Percentiles rank a stretch among this genome's conserved stretches.
Conservation (phyloP, 2,888 invertebrate species). For the Prosopocoilus inquinatus region DNA sequence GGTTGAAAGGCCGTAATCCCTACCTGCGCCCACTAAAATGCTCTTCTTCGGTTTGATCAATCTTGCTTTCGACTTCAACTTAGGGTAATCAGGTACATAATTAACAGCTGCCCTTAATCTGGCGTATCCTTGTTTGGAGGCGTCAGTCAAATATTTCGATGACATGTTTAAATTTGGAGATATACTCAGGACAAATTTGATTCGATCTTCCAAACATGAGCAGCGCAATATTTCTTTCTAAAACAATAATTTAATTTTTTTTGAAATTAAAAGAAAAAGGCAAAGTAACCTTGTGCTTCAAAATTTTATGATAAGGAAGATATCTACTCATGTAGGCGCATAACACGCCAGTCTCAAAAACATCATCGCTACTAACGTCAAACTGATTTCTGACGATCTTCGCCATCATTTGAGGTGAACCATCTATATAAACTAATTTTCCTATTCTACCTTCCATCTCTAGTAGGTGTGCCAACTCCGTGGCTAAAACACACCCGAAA, state of each 20-base stretch:
- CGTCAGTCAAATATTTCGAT: slow-evolving; percentile 46
- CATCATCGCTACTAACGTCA: slow-evolving; percentile 47
- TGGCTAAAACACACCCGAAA: slow-evolving; percentile 72
- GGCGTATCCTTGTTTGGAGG: slow-evolving; percentile 53
- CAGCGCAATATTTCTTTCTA: neutral
- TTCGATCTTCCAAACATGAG: slow-evolving; percentile 10
- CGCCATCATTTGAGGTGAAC: slow-evolving; percentile 66
- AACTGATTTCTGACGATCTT: slow-evolving; percentile 51
- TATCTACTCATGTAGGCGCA: slow-evolving; percentile 52
- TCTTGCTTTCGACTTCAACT: slow-evolving; percentile 57
- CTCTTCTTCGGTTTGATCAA: slow-evolving; percentile 65
- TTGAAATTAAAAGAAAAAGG: neutral
- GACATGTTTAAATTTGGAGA: slow-evolving; percentile 42
- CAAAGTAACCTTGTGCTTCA: slow-evolving; percentile 15
- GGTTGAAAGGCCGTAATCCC: slow-evolving; percentile 65
- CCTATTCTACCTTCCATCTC: slow-evolving; percentile 62
- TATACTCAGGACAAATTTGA: slow-evolving; percentile 3
- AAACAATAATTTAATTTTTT: no score
- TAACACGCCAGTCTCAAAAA: slow-evolving; percentile 56
- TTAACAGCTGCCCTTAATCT: slow-evolving; percentile 56
- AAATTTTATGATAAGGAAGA: slow-evolving; percentile 15
- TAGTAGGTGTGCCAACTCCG: slow-evolving; percentile 71
- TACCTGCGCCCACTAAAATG: slow-evolving; percentile 54
- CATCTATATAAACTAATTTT: slow-evolving; percentile 72
- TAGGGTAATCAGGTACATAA: slow-evolving; percentile 47